These are phyloP conservation scores for Malacosoma neustria DNA, from an alignment of 2,888 invertebrate species.

Conservation along the genomic window DNA sequence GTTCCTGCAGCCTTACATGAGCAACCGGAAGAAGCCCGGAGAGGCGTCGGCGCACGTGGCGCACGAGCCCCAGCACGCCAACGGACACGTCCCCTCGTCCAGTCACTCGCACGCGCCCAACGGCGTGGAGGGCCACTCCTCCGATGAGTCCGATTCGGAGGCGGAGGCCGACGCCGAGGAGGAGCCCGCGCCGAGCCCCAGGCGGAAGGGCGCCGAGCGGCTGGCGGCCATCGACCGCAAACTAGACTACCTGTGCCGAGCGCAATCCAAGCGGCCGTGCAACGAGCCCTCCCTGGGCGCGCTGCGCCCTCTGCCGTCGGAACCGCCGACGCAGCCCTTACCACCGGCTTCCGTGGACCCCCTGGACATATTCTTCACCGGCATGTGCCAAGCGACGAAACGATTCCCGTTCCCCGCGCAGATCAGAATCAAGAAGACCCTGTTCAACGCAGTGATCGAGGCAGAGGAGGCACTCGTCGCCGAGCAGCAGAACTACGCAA, in stretches of 20 bases:
- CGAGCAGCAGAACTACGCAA: slow-evolving; percentile 58
- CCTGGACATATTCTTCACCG: slow-evolving; percentile 59
- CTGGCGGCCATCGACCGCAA: slow-evolving; percentile 41
- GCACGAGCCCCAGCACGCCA: slow-evolving; percentile 6
- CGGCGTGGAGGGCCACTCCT: slow-evolving; percentile 1
- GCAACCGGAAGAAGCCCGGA: slow-evolving; percentile 45
- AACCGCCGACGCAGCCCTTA: slow-evolving; percentile 9
- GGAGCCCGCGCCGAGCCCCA: slow-evolving; percentile 25
- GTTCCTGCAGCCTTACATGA: slow-evolving; percentile 67
- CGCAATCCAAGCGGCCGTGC: slow-evolving; percentile 25
- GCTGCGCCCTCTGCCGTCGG: slow-evolving; percentile 7
- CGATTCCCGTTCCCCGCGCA: slow-evolving; percentile 55
- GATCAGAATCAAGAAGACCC: slow-evolving; percentile 50
- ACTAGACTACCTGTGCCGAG: slow-evolving; percentile 44
- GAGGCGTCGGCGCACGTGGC: slow-evolving; percentile 18
- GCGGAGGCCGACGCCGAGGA: slow-evolving; percentile 25
- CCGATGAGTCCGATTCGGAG: slow-evolving; percentile 23
- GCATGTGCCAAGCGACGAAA: slow-evolving; percentile 65
- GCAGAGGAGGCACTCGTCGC: slow-evolving; percentile 57
- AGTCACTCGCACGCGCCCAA: slow-evolving; percentile 14
- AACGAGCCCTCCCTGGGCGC: slow-evolving; percentile 14
- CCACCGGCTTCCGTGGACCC: slow-evolving; percentile 33
- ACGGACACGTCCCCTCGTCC: slow-evolving; percentile 16
- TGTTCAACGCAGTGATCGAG: slow-evolving; percentile 53
- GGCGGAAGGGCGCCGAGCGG: slow-evolving; percentile 31